Evolutionary conservation across 2,888 invertebrate species (phyloP), one percentile per base, ranked within the genome.

Genomic region (Elaeidobius kamerunicus): DNA sequence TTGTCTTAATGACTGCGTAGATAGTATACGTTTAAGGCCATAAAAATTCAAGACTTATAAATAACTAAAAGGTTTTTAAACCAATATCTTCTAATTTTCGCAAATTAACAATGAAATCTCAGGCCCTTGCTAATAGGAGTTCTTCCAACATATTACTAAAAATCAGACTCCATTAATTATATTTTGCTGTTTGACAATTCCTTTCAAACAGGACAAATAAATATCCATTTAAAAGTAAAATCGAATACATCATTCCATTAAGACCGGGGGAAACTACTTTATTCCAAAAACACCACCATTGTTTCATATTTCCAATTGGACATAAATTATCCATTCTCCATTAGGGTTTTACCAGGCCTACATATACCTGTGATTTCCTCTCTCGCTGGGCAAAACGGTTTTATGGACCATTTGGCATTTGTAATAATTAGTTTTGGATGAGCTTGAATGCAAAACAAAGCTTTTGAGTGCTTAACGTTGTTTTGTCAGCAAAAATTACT

Each of bases 351-450:
- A 19, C 19, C 38, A 32, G 30, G 40, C 27, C 52, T 45, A 52
- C 41, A 45, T 52, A 40, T 52, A 52, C 52, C 52, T 52, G 52
- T 45, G 52, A 52, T 52, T 45, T 52, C 52, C 45, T 38, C 52
- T 46, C 40, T 28, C 23, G 32, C 28, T 17, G 18, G n/a, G 45
- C 45, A 41, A 52, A 52, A 52, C 43, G 47, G 47, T 52, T 52
- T 52, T 52, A 52, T 47, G 46, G 38, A 47, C 47, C 52, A 52
- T 52, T 52, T 52, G 47, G 47, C 47, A 52, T 52, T 52, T 47
- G 52, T 52, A 52, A 52, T 52, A 52, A 52, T 52, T 52, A 52
- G 52, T 46, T 52, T 52, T 45, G 52, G 45, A 52, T 45, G 45
- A 40, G 52, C 45, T 35, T 45, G 27, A 39, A 45, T 52, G 52